Evolutionary conservation across 30 jellyfish, hydroid and myxozoan genomes (phyloP).

Genomic region (Hydractinia symbiolongicarpus): DNA sequence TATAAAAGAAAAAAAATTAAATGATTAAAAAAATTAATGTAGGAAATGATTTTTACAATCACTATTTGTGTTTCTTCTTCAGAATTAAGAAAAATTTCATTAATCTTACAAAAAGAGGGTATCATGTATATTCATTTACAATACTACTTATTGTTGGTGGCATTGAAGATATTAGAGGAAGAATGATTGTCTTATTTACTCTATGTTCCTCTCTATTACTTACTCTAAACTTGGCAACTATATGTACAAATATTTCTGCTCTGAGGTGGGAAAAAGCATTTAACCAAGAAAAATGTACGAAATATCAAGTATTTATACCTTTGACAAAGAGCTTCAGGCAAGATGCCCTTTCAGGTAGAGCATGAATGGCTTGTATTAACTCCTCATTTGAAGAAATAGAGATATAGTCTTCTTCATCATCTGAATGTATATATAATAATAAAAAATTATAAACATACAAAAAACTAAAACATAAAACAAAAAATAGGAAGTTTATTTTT

Average conservation of each 20-base stretch:
- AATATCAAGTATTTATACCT: conserved; percentile 35
- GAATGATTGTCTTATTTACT: too few species aligned
- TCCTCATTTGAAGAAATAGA: conserved; percentile 89
- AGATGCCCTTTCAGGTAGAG: conserved; percentile 34
- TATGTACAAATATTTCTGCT: too few species aligned
- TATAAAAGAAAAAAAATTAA: neutral
- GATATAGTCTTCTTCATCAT: conserved; percentile 70
- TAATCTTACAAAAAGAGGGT: too few species aligned
- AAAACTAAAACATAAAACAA: neutral
- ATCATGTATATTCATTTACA: too few species aligned
- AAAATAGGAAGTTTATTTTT: neutral
- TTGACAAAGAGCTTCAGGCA: conserved; percentile 63
- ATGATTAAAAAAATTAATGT: neutral
- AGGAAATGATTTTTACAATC: too few species aligned
- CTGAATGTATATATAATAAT: conserved; percentile 21
- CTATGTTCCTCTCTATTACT: too few species aligned
- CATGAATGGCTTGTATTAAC: conserved; percentile 57
- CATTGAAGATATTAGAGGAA: too few species aligned
- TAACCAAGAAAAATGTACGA: neutral
- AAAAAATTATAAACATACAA: neutral
- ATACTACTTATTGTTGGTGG: too few species aligned
- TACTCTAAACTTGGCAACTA: too few species aligned
- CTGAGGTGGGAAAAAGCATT: neutral
- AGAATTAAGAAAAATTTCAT: too few species aligned
- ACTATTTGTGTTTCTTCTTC: too few species aligned